Percentiles rank a stretch among this genome's conserved stretches.
phyloP scores from a whole-genome alignment of 2,113 vertebrate species.

The Ahaetulla prasina region DNA sequence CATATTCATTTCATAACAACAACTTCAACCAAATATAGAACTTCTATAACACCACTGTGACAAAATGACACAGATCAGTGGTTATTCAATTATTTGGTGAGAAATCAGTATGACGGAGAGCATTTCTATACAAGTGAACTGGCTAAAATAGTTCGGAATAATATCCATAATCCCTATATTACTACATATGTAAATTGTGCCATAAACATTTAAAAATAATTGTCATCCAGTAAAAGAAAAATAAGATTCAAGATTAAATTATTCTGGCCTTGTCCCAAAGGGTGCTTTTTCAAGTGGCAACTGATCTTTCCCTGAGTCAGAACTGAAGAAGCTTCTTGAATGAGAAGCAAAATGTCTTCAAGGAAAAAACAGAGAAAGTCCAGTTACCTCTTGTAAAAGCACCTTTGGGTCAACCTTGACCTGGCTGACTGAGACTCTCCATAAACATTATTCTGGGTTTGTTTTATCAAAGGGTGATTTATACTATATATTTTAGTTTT shows the following conservation, averaged over 20 bases:
- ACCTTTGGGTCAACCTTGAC: too few relatives aligned
- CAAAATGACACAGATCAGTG: background rate
- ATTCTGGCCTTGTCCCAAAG: conserved; percentile 6
- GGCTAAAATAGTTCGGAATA: background rate
- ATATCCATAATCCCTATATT: background rate
- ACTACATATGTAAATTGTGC: background rate
- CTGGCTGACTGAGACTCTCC: too few relatives aligned
- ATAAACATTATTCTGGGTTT: conserved; percentile 3
- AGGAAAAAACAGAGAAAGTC: too few relatives aligned
- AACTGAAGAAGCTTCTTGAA: too few relatives aligned
- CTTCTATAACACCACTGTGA: too few relatives aligned
- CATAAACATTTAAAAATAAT: background rate
- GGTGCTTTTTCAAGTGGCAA: background rate
- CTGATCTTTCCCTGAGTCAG: too few relatives aligned
- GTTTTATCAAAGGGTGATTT: conserved; percentile 3
- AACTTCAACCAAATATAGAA: background rate
- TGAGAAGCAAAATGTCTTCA: too few relatives aligned
- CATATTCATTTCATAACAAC: background rate
- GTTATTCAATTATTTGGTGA: background rate
- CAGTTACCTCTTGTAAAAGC: too few relatives aligned
- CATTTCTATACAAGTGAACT: background rate
- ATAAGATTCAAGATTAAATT: conserved; percentile 2
- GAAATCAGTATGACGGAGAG: background rate
- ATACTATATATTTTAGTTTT: background rate
- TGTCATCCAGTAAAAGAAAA: background rate